A percentile compares a stretch with the other conserved stretches of the same genome.
Conservation (phyloP, 2,113 vertebrate genomes). For the Rhinichthys klamathensis region DNA sequence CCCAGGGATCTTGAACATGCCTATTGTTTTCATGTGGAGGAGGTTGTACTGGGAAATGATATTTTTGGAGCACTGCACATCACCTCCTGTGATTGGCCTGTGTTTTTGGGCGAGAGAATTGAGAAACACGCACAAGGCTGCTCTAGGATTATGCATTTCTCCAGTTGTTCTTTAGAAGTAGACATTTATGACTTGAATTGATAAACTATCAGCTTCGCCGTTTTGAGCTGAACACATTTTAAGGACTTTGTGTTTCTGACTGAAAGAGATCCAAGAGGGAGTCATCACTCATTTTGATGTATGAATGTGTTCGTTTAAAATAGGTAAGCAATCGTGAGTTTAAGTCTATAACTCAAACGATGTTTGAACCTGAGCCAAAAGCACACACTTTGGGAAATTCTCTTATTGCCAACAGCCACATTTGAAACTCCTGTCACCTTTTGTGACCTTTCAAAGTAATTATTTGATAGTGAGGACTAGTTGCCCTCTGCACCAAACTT, state of each 20-base stretch:
- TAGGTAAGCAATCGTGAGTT: neutral
- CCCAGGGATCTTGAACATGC: constrained; percentile 1
- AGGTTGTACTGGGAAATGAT: constrained; percentile 13
- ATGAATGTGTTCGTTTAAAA: constrained; percentile 8
- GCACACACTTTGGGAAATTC: neutral
- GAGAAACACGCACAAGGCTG: constrained; percentile 4
- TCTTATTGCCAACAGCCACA: neutral
- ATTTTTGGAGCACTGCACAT: constrained; percentile 25
- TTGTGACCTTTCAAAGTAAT: constrained; percentile 41
- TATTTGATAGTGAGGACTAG: constrained; percentile 44
- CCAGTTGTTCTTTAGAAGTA: constrained; percentile 11
- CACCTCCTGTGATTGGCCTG: neutral
- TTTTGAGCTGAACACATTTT: constrained; percentile 20
- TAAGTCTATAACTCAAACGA: constrained; percentile 1
- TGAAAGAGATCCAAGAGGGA: constrained; percentile 3
- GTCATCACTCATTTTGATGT: constrained; percentile 15
- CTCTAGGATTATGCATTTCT: neutral
- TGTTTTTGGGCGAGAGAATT: neutral
- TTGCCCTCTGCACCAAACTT: constrained; percentile 14
- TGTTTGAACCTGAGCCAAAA: constrained; percentile 10
- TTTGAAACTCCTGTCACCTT: neutral
- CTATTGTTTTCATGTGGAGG: neutral
- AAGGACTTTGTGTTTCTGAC: constrained; percentile 23
- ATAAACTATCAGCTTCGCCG: neutral
- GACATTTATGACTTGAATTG: constrained; percentile 29